phyloP scores from a whole-genome alignment of 2,113 vertebrate species.

The Halichoerus grypus region DNA sequence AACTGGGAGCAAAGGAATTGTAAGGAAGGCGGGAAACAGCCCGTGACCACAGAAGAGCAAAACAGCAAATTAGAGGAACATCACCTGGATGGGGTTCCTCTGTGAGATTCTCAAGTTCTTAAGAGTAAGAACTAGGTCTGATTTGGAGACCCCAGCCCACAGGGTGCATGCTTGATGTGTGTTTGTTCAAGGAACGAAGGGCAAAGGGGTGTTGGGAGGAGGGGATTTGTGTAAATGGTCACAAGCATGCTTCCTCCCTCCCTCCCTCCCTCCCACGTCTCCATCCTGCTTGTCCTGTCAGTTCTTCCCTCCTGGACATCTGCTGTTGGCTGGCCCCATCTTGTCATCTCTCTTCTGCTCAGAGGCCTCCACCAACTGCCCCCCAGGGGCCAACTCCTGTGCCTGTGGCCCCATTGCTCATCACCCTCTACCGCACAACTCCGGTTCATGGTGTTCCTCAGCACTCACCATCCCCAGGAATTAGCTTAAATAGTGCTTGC shows the following conservation, averaged over 20 bases:
- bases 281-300: fast-evolving
- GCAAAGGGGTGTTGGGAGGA: fast-evolving
- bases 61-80: background rate
- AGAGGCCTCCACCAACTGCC: background rate
- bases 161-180: fast-evolving
- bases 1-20: background rate
- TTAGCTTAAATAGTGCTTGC: background rate
- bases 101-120: fast-evolving
- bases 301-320: fast-evolving
- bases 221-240: fast-evolving
- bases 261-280: background rate
- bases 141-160: background rate
- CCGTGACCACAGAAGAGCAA: background rate
- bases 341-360: background rate
- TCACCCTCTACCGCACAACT: fast-evolving
- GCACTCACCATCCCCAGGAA: background rate
- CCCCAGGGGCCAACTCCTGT: fast-evolving
- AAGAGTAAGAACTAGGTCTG: background rate
- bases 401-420: too few relatives aligned
- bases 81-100: fast-evolving
- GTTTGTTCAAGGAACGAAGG: background rate
- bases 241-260: fast-evolving
- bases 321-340: fast-evolving
- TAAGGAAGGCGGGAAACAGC: fast-evolving
- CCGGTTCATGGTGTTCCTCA: background rate